Conservation (phyloP, 2,113 vertebrate genomes). For the Toxostoma redivivum region DNA sequence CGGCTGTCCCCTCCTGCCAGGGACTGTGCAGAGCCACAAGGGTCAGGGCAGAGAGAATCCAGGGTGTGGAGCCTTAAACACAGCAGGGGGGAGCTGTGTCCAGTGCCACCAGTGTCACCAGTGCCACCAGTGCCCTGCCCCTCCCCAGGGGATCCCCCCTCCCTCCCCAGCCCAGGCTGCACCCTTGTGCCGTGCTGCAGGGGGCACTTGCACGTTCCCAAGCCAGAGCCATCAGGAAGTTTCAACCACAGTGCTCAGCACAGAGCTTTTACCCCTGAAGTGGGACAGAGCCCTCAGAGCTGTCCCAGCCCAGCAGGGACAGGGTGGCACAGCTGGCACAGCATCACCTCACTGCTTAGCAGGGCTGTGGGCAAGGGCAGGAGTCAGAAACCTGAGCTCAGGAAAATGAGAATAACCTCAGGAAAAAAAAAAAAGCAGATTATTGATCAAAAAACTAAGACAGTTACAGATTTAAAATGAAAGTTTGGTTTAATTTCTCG, state of each 20-base stretch:
- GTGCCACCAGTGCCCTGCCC: neutral
- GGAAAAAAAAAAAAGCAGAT: neutral
- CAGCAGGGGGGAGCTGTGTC: neutral
- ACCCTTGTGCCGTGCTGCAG: no score
- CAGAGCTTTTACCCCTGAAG: neutral
- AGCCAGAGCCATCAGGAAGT: neutral
- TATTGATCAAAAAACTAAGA: neutral
- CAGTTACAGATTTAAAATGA: neutral
- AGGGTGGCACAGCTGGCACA: neutral
- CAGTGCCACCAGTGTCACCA: neutral
- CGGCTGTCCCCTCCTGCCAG: neutral
- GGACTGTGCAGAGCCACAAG: neutral
- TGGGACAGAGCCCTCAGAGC: no score
- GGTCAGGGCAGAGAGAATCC: no score
- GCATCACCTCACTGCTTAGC: neutral
- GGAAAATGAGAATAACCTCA: neutral
- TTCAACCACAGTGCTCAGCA: neutral
- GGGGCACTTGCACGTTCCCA: neutral
- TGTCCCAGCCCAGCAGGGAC: neutral
- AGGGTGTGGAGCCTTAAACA: rapidly evolving
- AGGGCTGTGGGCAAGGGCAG: neutral
- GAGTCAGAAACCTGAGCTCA: neutral
- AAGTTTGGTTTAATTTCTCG: neutral
- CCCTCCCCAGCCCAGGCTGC: neutral
- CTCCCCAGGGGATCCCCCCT: neutral